Evolutionary conservation across 2,888 invertebrate genomes (phyloP).

Genomic region (Orgyia antiqua): DNA sequence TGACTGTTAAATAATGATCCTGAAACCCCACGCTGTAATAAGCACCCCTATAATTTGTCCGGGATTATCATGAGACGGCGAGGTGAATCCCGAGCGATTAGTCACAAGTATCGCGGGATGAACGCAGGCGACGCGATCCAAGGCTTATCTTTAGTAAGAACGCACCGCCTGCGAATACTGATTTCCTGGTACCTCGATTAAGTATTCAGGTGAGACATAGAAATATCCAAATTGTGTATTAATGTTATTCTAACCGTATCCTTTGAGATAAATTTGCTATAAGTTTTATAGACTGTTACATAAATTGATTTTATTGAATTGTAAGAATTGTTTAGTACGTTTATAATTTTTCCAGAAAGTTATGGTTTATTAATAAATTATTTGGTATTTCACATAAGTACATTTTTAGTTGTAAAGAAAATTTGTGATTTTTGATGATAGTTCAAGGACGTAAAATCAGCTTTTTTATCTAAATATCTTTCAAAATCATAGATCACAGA

Average conservation of each 20-base stretch:
- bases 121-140: constrained; percentile 39
- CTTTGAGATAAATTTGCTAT: background rate
- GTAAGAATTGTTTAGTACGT: no score
- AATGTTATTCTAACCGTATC: constrained; percentile 33
- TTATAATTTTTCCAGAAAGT: no score
- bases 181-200: constrained; percentile 54
- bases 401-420: no score
- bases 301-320: no score
- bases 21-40: constrained; percentile 49
- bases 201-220: constrained; percentile 65
- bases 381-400: no score
- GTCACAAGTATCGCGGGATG: constrained; percentile 68
- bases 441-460: no score
- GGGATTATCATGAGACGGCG: constrained; percentile 71
- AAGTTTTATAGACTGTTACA: no score
- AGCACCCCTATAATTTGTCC: constrained; percentile 71
- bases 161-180: constrained; percentile 67
- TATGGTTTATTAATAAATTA: no score
- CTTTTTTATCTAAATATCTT: no score
- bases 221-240: constrained; percentile 63
- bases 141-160: constrained; percentile 33
- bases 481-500: no score
- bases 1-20: constrained; percentile 64
- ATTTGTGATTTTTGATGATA: no score
- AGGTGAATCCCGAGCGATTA: constrained; percentile 71